Conservation (phyloP, 2,888 invertebrate species). For the Caenorhabditis macrosperma region DNA sequence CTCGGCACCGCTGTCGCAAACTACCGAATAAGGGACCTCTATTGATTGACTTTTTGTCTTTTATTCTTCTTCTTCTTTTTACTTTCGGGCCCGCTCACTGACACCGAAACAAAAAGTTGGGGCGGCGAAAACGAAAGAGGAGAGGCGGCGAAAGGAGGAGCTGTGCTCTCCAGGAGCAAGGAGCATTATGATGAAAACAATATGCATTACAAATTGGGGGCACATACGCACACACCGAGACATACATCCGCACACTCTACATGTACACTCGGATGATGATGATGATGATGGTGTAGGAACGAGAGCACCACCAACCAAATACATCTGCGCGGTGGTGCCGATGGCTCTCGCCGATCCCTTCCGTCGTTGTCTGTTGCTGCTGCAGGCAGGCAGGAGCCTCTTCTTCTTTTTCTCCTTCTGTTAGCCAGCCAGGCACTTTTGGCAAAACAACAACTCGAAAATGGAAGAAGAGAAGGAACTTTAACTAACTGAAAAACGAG, state of each 20-base stretch:
- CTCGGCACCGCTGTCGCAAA: neutral
- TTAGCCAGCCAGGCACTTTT: neutral
- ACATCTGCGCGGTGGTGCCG: too few species aligned
- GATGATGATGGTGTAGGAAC: conserved; percentile 10
- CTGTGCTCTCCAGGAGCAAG: conserved; percentile 25
- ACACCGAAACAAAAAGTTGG: conserved; percentile 19
- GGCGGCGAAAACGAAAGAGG: conserved; percentile 4
- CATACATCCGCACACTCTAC: conserved; percentile 32
- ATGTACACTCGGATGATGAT: conserved; percentile 22
- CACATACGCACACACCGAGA: conserved; percentile 18
- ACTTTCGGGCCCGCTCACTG: neutral
- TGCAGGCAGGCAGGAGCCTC: neutral
- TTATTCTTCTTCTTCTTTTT: neutral
- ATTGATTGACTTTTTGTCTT: too few species aligned
- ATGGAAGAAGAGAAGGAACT: neutral
- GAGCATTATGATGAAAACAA: conserved; percentile 64
- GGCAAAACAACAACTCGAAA: neutral
- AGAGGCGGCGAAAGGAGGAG: conserved; percentile 12
- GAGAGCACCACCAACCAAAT: conserved; percentile 9
- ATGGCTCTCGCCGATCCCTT: neutral
- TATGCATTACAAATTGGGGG: conserved; percentile 62
- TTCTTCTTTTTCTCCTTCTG: neutral
- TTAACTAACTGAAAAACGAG: neutral
- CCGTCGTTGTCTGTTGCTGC: neutral
- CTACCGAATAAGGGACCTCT: neutral